These are phyloP conservation scores for Parnassius orleans DNA, from an alignment of 2,888 invertebrate species.

Conservation along the genomic window DNA sequence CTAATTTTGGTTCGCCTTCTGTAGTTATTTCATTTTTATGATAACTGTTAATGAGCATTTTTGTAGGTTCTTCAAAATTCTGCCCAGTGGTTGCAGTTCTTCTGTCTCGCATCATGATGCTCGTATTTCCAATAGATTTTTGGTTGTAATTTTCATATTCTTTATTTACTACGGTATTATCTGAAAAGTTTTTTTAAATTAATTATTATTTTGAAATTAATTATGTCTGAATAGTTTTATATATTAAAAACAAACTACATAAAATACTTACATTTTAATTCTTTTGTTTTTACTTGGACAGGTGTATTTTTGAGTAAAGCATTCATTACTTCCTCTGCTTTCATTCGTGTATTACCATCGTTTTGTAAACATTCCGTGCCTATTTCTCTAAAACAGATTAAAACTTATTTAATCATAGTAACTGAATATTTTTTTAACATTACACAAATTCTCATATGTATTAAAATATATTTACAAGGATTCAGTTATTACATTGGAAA, in stretches of 20 bases:
- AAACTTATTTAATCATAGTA: not conserved
- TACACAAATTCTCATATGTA: too few species aligned
- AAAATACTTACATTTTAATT: conserved; percentile 16
- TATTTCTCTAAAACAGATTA: conserved; percentile 21
- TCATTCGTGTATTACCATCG: not conserved
- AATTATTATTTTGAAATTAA: not conserved
- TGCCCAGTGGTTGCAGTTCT: conserved; percentile 9
- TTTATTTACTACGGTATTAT: not conserved
- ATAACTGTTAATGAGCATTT: conserved; percentile 1
- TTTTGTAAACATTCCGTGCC: conserved; percentile 14
- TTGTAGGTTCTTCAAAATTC: conserved; percentile 26
- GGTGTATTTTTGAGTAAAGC: conserved; percentile 9
- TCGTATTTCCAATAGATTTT: not conserved
- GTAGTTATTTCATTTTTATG: conserved; percentile 21
- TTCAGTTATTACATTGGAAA: too few species aligned
- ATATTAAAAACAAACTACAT: not conserved
- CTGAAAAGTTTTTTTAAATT: not conserved
- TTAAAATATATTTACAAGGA: too few species aligned
- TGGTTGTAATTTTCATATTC: not conserved
- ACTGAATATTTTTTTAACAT: not conserved
- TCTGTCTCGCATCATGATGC: conserved; percentile 6
- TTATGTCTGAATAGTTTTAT: conserved; percentile 4
- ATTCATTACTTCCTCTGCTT: conserved; percentile 3
- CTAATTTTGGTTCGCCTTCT: conserved; percentile 34
- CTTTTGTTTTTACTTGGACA: conserved; percentile 3